Evolutionary conservation across 2,888 invertebrate genomes (phyloP).

Genomic region (Silvanus unidentatus): DNA sequence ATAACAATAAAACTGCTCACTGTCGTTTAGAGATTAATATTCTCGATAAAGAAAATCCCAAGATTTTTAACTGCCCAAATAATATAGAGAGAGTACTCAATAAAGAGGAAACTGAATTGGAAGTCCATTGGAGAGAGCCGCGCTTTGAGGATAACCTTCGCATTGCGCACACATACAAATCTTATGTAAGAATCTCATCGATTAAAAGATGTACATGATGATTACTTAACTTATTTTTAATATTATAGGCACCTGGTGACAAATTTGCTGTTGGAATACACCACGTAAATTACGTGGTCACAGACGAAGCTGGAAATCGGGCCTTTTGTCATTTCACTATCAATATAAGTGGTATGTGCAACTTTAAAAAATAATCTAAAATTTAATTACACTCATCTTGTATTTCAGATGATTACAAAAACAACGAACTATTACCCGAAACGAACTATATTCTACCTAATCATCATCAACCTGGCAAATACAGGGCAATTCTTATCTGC

Average conservation of each 20-base stretch:
- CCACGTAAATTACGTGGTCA: constrained; percentile 58
- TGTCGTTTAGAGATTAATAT: constrained; percentile 58
- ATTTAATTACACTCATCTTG: background rate
- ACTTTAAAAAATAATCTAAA: no score
- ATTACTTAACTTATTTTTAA: background rate
- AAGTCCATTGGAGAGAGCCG: constrained; percentile 62
- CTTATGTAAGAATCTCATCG: constrained; percentile 53
- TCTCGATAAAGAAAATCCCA: constrained; percentile 53
- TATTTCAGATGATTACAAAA: background rate
- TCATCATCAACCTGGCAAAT: constrained; percentile 21
- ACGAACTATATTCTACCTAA: constrained; percentile 10
- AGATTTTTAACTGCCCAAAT: constrained; percentile 54
- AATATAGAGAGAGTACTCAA: constrained; percentile 55
- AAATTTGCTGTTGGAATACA: constrained; percentile 55
- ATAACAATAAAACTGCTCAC: constrained; percentile 47
- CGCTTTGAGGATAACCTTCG: constrained; percentile 55
- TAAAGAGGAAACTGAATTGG: constrained; percentile 51
- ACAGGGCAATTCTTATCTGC: constrained; percentile 39
- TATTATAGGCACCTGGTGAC: constrained; percentile 54
- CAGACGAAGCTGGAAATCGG: constrained; percentile 57
- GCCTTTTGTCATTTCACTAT: constrained; percentile 60
- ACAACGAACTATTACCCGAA: no score
- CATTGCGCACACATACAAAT: constrained; percentile 54
- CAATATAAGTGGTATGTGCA: constrained; percentile 51
- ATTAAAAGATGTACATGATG: background rate